phyloP scores from a whole-genome alignment of 2,113 vertebrate genomes.

The Sterna hirundo region DNA sequence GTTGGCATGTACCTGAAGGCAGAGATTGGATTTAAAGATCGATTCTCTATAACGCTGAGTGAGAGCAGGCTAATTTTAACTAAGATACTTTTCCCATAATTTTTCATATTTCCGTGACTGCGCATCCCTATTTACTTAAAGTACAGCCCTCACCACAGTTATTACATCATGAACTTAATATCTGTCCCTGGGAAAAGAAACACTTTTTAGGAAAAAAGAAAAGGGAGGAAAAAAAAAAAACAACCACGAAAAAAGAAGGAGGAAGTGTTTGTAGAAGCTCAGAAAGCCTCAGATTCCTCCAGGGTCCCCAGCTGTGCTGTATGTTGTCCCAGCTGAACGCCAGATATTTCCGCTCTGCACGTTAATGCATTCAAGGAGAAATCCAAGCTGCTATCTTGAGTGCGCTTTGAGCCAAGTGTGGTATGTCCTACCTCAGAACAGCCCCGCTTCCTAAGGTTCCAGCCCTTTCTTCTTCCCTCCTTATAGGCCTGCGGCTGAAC shows the following conservation, averaged over 20 bases:
- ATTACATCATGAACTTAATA: slow-evolving; percentile 3
- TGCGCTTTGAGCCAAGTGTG: not conserved
- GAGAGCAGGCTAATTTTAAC: not conserved
- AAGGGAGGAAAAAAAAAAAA: not conserved
- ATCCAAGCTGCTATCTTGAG: not conserved
- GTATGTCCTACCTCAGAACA: not conserved
- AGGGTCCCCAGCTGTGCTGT: slow-evolving; percentile 51
- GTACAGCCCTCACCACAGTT: not conserved
- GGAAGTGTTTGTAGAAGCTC: slow-evolving; percentile 12
- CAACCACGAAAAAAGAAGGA: not conserved
- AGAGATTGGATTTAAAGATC: not conserved
- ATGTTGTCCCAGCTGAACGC: slow-evolving; percentile 39
- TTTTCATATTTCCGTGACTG: not conserved
- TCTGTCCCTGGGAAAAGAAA: slow-evolving; percentile 29
- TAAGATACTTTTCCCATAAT: not conserved
- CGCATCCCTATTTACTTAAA: not conserved
- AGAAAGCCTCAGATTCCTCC: slow-evolving; percentile 28
- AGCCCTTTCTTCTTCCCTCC: not conserved
- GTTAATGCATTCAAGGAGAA: not conserved
- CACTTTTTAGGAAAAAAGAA: slow-evolving; percentile 24
- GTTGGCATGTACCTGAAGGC: not conserved
- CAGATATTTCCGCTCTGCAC: slow-evolving; percentile 38
- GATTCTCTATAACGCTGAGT: not conserved
- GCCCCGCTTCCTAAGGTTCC: not conserved
- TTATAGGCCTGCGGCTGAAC: not conserved